phyloP scores from a whole-genome alignment of 2,797 vertebrate species.

The Neosilurus mollespiculum region DNA sequence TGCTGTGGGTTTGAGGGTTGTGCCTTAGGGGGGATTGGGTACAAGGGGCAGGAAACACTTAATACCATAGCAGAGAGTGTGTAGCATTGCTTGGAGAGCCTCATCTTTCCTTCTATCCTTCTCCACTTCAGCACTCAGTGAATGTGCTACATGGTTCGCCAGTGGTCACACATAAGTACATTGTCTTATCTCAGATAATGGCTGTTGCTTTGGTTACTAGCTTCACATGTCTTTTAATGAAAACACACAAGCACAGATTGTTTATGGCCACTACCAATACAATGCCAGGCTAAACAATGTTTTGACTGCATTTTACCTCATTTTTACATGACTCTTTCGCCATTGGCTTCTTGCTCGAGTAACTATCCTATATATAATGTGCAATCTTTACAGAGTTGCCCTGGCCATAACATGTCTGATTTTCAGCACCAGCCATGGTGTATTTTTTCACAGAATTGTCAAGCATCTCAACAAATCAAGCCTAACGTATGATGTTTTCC shows the following conservation, averaged over 20 bases:
- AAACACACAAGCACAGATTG: background rate
- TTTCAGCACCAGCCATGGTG: slow-evolving; percentile 82
- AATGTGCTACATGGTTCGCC: slow-evolving; percentile 72
- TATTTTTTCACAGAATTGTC: slow-evolving; percentile 91
- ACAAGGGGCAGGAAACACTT: slow-evolving; percentile 68
- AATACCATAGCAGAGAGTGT: slow-evolving; percentile 60
- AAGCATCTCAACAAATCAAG: slow-evolving; percentile 94
- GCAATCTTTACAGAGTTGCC: slow-evolving; percentile 95
- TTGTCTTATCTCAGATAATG: slow-evolving; percentile 78
- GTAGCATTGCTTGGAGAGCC: slow-evolving; percentile 49
- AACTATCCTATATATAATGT: slow-evolving; percentile 95
- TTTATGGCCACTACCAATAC: slow-evolving; percentile 30
- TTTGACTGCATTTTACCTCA: slow-evolving; percentile 79
- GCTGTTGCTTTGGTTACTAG: slow-evolving; percentile 62
- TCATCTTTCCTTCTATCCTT: background rate
- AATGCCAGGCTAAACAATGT: slow-evolving; percentile 61
- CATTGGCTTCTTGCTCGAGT: slow-evolving; percentile 84
- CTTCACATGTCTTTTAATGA: slow-evolving; percentile 21
- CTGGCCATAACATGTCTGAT: slow-evolving; percentile 90
- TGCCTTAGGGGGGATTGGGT: slow-evolving; percentile 57
- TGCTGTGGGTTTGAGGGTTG: slow-evolving; percentile 58
- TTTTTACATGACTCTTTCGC: slow-evolving; percentile 89
- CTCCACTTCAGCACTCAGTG: slow-evolving; percentile 76
- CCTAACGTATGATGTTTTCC: slow-evolving; percentile 96
- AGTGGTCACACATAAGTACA: slow-evolving; percentile 78